Base-by-base conservation (phyloP, 2,888 invertebrate genomes). In the Acanthosoma haemorrhoidale region DNA sequence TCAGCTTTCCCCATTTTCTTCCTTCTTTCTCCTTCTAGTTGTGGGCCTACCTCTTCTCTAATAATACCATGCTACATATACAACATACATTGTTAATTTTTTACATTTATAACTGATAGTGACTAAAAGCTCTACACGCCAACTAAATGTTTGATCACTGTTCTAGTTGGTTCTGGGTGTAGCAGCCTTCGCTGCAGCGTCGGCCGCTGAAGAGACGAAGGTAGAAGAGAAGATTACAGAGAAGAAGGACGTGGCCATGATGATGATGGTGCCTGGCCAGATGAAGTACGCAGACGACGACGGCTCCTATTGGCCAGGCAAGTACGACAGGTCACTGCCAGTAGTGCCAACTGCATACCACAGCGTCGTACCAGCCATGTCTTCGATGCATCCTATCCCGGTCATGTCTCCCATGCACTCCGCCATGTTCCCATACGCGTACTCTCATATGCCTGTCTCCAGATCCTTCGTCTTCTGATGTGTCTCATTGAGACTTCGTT, bases 221-320 rank as follows among this genome's bases (percentile, higher is more conserved):
- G 29, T 18, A 60, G 69, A 31, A 34, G 71, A 21, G 70, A 64
- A 25, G 71, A 69, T 29, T 41, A 70, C 11, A 66, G 43, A 13
- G n/a, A 72, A 72, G 63, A 72, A 72, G 43, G 70, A 72, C 41
- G 72, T 72, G 31, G 43, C 70, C 8, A 36, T 4, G 60, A 68
- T 61, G 43, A 29, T 15, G 58, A n/a, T n/a, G n/a, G n/a, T n/a
- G n/a, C n/a, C 29, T 4, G 32, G 41, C 39, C 43, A 43, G 16
- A 57, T 51, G 36, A 21, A 31, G 16, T 66, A 70, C 68, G 41
- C 25, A 3, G 15, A 39, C 15, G 68, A 69, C 32, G 71, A 71
- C 51, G 71, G 69, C 11, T 73, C 73, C 51, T 75, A 75, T 73
- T 75, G 69, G 61, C 75, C 75, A 13, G 75, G 74, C 61, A 75